Base-by-base conservation (phyloP, 2,888 invertebrate genomes). In the Cotesia congregata region DNA sequence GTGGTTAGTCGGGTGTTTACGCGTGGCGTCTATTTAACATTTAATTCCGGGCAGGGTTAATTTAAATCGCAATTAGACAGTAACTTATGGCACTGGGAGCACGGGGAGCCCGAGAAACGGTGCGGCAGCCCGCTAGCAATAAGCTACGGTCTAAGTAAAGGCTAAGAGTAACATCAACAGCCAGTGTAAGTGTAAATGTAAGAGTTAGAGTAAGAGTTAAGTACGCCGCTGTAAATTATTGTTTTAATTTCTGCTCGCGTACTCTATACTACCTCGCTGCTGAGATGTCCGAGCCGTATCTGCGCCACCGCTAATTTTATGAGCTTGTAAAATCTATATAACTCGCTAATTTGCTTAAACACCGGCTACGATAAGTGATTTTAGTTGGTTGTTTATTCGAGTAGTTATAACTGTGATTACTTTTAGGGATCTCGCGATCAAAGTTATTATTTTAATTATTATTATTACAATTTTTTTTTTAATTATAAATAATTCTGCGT, bases 1-100 rank as follows among this genome's bases (percentile, higher is more conserved):
- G 40, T 40, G n/a, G 39, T 39, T 67, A 40, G 20, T 60, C 38
- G 30, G 39, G 39, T 71, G 39, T 71, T 61, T 71, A 61, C 39
- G 39, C 39, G 61, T 60, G 12, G 12, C 59, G 39, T 12, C 67
- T 50, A 59, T 50, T 70, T 67, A 38, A 68, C 68, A 39, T 67
- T 67, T 65, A 71, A 30, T 67, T 69, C 64, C 71, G 75, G 60
- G 59, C 76, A 69, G 73, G 81, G 82, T 81, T 85, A 84, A 85
- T 85, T 85, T 83, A 83, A 84, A 82, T 84, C 80, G 84, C 82
- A 85, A 85, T 85, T 85, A 85, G 83, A 82, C 79, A 82, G 82
- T 82, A 83, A 84, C 80, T 83, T 84, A 83, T 81, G 83, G 80
- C 65, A 67, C 60, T 30, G 17, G 40, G 20, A 61, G 38, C 61